Base-by-base conservation (phyloP, 2,113 vertebrate species). In the Sterrhoptilus dennistouni region DNA sequence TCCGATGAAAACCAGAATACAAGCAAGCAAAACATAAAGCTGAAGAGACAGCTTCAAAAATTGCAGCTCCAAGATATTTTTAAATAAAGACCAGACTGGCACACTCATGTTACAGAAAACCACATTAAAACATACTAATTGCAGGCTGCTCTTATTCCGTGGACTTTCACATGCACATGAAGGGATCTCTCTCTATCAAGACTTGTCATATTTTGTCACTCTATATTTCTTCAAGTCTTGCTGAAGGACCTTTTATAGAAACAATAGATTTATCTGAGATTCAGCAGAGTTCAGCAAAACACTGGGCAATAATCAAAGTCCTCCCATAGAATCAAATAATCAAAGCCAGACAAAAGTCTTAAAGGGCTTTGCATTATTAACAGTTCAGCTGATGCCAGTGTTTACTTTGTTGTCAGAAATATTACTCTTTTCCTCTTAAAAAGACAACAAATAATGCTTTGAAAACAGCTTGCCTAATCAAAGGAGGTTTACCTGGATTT, bases 1-100 rank as follows among this genome's bases (percentile, higher is more conserved):
- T 72, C 50, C 57, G 14, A 80, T 82, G 65, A 93, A 96, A 96
- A 84, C 23, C 14, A 33, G 31, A 94, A 90, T 89, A 76, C 65
- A 74, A 40, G 36, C 25, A 94, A 91, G 54, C 70, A 93, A 87
- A 90, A 90, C 28, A 71, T 21, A 84, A 77, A 90, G 17, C 66
- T 87, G 77, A 75, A 91, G 56, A 49, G 23, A 74, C 40, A 80
- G 45, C 38, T 93, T 80, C 70, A 75, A 83, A 93, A 87, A 84
- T 42, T 80, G 42, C 76, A 93, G n/a, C 52, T 91, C 60, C 22
- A 24, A 89, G 63, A 79, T n/a, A n/a, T n/a, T 92, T 95, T 81
- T 87, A 75, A 80, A 78, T 36, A 54, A 77, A 87, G 42, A 66
- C 27, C 61, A 47, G 56, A 31, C 36, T 24, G 36, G 33, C 15